Conservation (phyloP, 1,140 invertebrate genomes). For the Drosophila erecta region DNA sequence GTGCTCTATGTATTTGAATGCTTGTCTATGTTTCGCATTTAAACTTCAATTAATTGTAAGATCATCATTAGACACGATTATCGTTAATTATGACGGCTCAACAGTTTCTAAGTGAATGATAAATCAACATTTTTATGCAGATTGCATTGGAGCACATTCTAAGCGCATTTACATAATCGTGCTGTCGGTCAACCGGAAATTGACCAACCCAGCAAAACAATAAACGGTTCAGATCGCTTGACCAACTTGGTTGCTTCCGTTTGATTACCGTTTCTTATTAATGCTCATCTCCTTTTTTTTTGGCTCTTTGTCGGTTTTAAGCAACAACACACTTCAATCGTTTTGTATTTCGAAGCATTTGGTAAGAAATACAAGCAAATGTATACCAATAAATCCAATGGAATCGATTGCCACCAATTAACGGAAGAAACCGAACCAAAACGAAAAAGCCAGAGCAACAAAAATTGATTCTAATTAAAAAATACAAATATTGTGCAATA, state of each 20-base stretch:
- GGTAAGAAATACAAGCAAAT: conserved; percentile 10
- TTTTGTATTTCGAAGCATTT: conserved; percentile 24
- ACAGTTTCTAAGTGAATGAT: conserved; percentile 34
- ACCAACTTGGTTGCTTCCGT: conserved; percentile 67
- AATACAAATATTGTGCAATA: conserved; percentile 47
- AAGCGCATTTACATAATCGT: conserved; percentile 47
- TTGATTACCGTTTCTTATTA: conserved; percentile 63
- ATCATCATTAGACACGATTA: conserved; percentile 24
- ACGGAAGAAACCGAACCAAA: conserved; percentile 20
- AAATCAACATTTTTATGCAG: conserved; percentile 39
- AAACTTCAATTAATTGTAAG: conserved; percentile 28
- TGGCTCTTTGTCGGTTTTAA: conserved; percentile 14
- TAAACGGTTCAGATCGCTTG: conserved; percentile 25
- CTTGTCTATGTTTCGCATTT: background rate
- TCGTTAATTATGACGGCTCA: conserved; percentile 32
- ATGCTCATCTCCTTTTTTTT: conserved; percentile 13
- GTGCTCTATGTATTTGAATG: background rate
- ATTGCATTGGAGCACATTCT: conserved; percentile 38
- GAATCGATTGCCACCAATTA: conserved; percentile 39
- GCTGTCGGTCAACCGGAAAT: conserved; percentile 65
- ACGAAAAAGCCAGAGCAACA: conserved; percentile 25
- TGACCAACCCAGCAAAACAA: conserved; percentile 50
- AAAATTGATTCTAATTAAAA: conserved; percentile 63
- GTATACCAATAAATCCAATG: conserved; percentile 54
- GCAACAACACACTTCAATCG: conserved; percentile 3